phyloP scores from a whole-genome alignment of 2,888 invertebrate genomes.

The Meiosimyza platycephala region DNA sequence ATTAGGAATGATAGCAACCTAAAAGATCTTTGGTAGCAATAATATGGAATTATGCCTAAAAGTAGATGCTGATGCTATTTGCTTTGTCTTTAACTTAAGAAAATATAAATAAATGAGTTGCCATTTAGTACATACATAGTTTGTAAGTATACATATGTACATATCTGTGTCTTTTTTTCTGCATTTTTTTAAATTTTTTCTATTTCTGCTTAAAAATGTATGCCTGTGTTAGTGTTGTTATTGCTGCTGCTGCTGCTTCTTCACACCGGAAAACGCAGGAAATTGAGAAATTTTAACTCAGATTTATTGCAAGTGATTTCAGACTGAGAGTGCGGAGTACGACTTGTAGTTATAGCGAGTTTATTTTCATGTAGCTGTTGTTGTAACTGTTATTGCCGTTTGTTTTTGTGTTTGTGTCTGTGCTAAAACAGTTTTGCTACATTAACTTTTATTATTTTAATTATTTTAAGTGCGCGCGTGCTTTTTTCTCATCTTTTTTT shows the following conservation, averaged over 20 bases:
- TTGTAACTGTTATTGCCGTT: neutral
- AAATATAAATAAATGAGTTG: constrained; percentile 22
- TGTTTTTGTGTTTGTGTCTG: neutral
- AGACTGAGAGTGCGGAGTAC: neutral
- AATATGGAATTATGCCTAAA: neutral
- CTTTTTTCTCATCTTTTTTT: too few relatives aligned
- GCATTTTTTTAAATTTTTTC: too few relatives aligned
- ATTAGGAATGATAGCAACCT: too few relatives aligned
- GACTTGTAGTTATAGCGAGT: neutral
- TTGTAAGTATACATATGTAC: too few relatives aligned
- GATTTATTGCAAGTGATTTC: constrained; percentile 13
- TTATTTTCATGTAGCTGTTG: neutral
- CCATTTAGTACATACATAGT: neutral
- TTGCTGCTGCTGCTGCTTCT: neutral
- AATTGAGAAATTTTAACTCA: constrained; percentile 25
- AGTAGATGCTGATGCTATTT: too few relatives aligned
- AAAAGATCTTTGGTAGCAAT: neutral
- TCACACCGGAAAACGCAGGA: constrained; percentile 16
- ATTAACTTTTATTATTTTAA: constrained; percentile 24
- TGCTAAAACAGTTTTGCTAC: constrained; percentile 4
- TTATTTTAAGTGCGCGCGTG: constrained; percentile 20
- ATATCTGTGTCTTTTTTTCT: too few relatives aligned
- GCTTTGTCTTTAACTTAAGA: neutral
- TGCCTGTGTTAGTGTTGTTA: neutral
- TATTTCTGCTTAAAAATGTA: neutral